Base-by-base conservation (phyloP, 2,113 vertebrate species). In the Heterotis niloticus region DNA sequence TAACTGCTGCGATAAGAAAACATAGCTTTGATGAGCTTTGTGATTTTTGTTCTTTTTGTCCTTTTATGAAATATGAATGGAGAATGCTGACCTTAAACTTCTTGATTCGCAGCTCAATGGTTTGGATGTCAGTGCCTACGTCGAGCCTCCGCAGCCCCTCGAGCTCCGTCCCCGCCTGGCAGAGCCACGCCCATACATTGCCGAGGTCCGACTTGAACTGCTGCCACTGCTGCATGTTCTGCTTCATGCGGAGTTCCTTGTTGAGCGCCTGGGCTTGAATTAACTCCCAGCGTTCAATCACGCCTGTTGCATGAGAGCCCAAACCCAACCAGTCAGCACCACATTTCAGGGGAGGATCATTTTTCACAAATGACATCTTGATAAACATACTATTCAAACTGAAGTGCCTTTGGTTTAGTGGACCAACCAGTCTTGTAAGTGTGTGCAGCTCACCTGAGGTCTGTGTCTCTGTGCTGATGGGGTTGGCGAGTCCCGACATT, bases 211-310 rank as follows among this genome's bases (percentile, higher is more conserved):
- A 95, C 83, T 93, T 94, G 85, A 99, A 95, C 86, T 98, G 96
- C 82, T 97, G 96, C 96, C 96, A 94, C 75, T 97, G 96, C 86
- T 99, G 96, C 81, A 97, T 93, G 78, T 94, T 96, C 89, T 98
- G 96, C 54, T 98, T 97, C 88, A 94, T 94, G 72, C 95, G 92
- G 80, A 96, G 82, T 85, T 98, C 97, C 86, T 98, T 97, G 88
- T 93, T 96, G 78, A 96, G 90, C 26, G 96, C 95, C 88, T 98
- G 96, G 54, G 97, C 97, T 89, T 98, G 96, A 73, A 98, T 93
- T 82, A 99, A 92, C 87, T 99, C 96, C 98, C 97, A 99, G 69
- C 97, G 93, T 83, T 98, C 97, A 71, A 99, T 98, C 87, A 99
- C 96, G 77, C 98, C 96, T 99, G 83, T 10, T 69, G 13, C 0